Evolutionary conservation across 2,888 invertebrate genomes (phyloP), one percentile per base, ranked within the genome.

Genomic region (Empis livida): DNA sequence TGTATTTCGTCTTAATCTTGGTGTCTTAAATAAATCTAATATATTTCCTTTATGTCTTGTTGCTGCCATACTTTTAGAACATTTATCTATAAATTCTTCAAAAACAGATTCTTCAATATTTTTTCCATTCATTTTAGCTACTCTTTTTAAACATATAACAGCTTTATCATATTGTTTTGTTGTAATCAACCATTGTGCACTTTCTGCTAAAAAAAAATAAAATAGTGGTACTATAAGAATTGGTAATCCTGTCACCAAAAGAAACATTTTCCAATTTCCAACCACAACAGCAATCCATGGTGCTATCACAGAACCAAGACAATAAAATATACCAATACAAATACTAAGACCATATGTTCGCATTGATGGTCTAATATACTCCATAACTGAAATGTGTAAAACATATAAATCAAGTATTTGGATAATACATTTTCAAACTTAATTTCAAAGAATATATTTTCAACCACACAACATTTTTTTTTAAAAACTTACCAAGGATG

Each of bases 171-270:
- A 68, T 52, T 69, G 64, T 27, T 73, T 73, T 56, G 71, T 73
- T 46, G 76, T 71, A 11, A 77, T 67, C 27, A 78, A 61, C 78
- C 78, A 79, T 52, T 77, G 73, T 0, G 74, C 76, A 55, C 77
- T 78, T 59, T 78, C 78, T 1, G 76, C 76, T 2, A 71, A 71
- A n/a, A 75, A 55, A 27, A 72, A 69, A 53, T 76, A 77, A 57
- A 73, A 75, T 1, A 64, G 46, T 2, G 74, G 61, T 13, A 76
- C 68, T n/a, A 68, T 38, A 0, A 65, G 51, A 38, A 74, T 65
- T 0, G 77, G 77, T 45, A 73, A 48, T 1, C 75, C 66, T n/a
- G 74, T 70, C 38, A 65, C 67, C 9, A 76, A 52, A 13, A 77
- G 60, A 53, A 76, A 75, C 8, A 61, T 61, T 42, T 72, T 68